phyloP scores from a whole-genome alignment of 2,797 vertebrate species.

The Lithobates pipiens region DNA sequence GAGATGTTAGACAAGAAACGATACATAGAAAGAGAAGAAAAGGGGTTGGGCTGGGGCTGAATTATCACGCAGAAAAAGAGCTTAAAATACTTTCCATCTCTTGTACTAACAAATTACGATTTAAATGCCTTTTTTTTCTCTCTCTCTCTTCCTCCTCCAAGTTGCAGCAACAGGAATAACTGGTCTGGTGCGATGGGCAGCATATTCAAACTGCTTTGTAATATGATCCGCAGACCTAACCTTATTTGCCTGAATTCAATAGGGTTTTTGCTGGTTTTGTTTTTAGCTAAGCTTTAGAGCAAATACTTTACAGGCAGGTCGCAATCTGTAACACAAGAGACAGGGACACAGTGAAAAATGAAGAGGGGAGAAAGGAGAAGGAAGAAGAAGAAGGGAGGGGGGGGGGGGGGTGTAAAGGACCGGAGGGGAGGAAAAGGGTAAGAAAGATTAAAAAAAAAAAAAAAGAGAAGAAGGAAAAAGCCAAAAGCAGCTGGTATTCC shows the following conservation, averaged over 20 bases:
- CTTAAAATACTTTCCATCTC: conserved; percentile 76
- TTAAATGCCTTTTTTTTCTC: conserved; percentile 79
- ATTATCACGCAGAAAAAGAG: conserved; percentile 64
- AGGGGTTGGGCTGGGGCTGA: conserved; percentile 62
- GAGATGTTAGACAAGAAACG: conserved; percentile 1
- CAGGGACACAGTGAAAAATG: conserved; percentile 65
- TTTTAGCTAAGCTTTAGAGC: conserved; percentile 70
- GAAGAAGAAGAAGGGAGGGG: conserved; percentile 27
- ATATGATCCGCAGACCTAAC: conserved; percentile 82
- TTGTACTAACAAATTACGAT: conserved; percentile 81
- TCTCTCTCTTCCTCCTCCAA: conserved; percentile 75
- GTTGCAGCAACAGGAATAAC: conserved; percentile 90
- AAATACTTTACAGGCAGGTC: conserved; percentile 72
- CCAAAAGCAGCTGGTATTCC: conserved; percentile 71
- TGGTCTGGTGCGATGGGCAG: conserved; percentile 85
- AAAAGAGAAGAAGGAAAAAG: conserved; percentile 64
- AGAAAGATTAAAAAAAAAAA: conserved; percentile 58
- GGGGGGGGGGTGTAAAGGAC: conserved; percentile 35
- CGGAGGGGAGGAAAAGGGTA: conserved; percentile 66
- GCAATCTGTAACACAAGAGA: conserved; percentile 57
- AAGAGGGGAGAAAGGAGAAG: neutral
- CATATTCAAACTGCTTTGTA: conserved; percentile 88
- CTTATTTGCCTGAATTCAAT: conserved; percentile 82
- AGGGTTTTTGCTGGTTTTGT: conserved; percentile 67
- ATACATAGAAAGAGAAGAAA: conserved; percentile 53